Percentiles rank a stretch among this genome's conserved stretches.
Conservation (phyloP, 2,113 vertebrate species). For the Sylvicapra grimmia region DNA sequence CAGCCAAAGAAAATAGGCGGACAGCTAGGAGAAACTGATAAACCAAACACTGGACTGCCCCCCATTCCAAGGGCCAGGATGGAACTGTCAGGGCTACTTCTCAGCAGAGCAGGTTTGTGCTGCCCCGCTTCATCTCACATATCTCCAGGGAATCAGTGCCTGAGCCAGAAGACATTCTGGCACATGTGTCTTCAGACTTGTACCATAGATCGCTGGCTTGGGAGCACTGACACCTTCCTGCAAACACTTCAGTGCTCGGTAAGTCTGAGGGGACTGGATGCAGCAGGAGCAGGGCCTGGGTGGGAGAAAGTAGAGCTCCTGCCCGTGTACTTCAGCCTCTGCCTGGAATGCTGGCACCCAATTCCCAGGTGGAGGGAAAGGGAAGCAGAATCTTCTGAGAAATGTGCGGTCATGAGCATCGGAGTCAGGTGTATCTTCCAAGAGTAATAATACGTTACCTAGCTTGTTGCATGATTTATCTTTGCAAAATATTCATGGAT, state of each 20-base stretch:
- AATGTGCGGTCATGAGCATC: background rate
- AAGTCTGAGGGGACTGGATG: background rate
- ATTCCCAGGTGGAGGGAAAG: background rate
- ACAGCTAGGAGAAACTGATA: background rate
- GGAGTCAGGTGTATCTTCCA: background rate
- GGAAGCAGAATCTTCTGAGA: background rate
- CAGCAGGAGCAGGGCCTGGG: background rate
- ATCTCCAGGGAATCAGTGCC: background rate
- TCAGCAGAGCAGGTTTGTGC: background rate
- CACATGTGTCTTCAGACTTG: background rate
- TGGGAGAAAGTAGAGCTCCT: background rate
- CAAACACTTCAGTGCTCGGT: background rate
- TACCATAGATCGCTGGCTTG: accelerated
- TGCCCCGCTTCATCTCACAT: background rate
- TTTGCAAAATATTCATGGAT: background rate
- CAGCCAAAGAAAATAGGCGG: background rate
- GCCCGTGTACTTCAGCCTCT: background rate
- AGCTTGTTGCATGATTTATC: background rate
- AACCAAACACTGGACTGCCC: background rate
- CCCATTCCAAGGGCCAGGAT: background rate
- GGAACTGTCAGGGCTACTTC: background rate
- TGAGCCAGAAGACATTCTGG: background rate
- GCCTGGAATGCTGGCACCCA: background rate
- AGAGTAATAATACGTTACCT: background rate
- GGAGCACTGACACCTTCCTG: background rate